phyloP scores from a whole-genome alignment of 2,797 vertebrate species.

The Centroberyx gerrardi region DNA sequence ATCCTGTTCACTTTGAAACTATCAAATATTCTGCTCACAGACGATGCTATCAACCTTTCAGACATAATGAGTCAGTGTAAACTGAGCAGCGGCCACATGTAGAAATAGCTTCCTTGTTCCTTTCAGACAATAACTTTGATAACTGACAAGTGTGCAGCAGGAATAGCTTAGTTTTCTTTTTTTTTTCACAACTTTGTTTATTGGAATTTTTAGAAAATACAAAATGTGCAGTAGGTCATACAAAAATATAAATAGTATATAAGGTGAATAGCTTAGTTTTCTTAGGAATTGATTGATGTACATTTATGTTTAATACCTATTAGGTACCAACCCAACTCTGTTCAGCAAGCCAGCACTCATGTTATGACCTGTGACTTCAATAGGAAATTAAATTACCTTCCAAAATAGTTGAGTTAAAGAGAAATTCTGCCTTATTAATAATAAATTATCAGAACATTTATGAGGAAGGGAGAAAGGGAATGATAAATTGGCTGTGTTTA shows the following conservation, averaged over 20 bases:
- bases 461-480: background rate
- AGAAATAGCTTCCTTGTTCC: conserved; percentile 28
- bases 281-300: too few species aligned
- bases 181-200: too few species aligned
- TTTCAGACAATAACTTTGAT: background rate
- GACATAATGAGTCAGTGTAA: conserved; percentile 26
- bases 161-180: background rate
- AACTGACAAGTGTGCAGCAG: background rate
- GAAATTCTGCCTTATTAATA: background rate
- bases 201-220: too few species aligned
- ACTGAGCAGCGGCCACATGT: conserved; percentile 6
- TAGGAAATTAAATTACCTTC: conserved; percentile 2
- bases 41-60: conserved; percentile 20
- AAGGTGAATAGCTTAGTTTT: background rate
- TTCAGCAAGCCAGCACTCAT: background rate
- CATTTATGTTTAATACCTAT: background rate
- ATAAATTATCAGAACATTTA: conserved; percentile 3
- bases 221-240: too few species aligned
- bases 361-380: background rate
- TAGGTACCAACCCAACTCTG: background rate
- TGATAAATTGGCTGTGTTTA: conserved; percentile 5
- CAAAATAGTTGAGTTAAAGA: conserved; percentile 8
- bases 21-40: conserved; percentile 37
- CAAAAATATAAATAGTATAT: too few species aligned
- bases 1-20: conserved; percentile 36